Conservation (phyloP, 1,140 invertebrate species). For the Bombus soroeensis region DNA sequence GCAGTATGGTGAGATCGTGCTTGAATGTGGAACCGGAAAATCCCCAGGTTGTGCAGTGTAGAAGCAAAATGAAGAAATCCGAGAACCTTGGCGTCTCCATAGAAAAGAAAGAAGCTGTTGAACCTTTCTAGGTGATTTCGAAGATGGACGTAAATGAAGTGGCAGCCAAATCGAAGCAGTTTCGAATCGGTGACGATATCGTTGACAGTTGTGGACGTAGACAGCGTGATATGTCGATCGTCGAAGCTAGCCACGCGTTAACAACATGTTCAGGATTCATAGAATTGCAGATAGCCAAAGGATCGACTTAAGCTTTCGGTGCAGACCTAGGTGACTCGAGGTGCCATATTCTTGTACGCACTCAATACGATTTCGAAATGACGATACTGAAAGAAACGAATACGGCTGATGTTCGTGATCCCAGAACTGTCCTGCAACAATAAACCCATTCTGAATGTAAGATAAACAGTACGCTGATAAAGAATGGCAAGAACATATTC, state of each 20-base stretch:
- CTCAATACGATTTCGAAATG: slow-evolving; percentile 72
- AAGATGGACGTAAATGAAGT: slow-evolving; percentile 64
- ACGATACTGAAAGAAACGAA: slow-evolving; percentile 66
- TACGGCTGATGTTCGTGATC: not conserved
- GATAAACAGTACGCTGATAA: not conserved
- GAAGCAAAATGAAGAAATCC: slow-evolving; percentile 64
- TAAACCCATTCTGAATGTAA: not conserved
- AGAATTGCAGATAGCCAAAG: not conserved
- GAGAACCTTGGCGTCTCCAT: slow-evolving; percentile 71
- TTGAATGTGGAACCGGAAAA: too few species aligned
- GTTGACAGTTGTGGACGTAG: slow-evolving; percentile 87
- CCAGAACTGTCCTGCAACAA: too few species aligned
- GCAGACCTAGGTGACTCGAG: slow-evolving; percentile 68
- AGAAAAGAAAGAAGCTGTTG: slow-evolving; percentile 70
- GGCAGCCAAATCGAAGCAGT: too few species aligned
- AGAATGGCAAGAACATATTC: not conserved
- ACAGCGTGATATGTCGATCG: slow-evolving; percentile 83
- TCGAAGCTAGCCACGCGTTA: too few species aligned
- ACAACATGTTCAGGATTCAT: too few species aligned
- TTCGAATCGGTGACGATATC: slow-evolving; percentile 85
- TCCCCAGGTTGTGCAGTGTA: too few species aligned
- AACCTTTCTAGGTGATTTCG: slow-evolving; percentile 75
- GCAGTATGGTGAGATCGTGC: slow-evolving; percentile 12
- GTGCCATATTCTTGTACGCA: slow-evolving; percentile 59
- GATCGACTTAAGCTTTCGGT: slow-evolving; percentile 62